Evolutionary conservation across 1,140 invertebrate species (phyloP), one percentile per base, ranked within the genome.

Genomic region (Drosophila pectinifera): DNA sequence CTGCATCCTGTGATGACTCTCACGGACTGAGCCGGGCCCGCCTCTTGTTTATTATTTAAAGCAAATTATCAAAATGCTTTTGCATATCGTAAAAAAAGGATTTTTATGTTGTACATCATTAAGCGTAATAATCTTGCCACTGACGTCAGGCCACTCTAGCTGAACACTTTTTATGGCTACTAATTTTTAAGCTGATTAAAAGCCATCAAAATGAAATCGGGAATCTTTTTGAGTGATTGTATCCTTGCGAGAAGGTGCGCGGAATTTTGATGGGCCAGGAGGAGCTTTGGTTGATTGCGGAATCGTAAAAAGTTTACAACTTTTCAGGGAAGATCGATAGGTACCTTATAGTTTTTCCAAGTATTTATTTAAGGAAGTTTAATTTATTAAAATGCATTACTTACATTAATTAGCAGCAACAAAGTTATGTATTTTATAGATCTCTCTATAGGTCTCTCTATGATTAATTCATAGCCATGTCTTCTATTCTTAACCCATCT

Each of bases 141-240:
- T 39, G 63, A 55, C 14, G 36, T 39, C 31, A 7, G 18, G 61
- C 36, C n/a, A 5, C 61, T 36, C n/a, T 8, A 62, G 26, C 20
- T 10, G 36, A 18, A 7, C 31, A 28, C n/a, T 45, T 76, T 75
- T 76, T 76, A 76, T 76, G 61, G 61, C 72, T 75, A 76, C 73
- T 76, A 76, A 76, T 76, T 76, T 76, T 76, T 75, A 76, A 76
- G 72, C 73, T 76, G 73, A 76, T 76, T 76, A 76, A 76, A 75
- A 76, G 72, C 62, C 72, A 76, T 76, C 72, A 76, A 76, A 76
- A 75, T 31, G 43, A 67, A 75, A 76, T 76, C 72, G 48, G 8
- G 41, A 67, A 76, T 73, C 31, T 73, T 67, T 48, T 70, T 72
- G 51, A 70, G 65, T 57, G 65, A 70, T 70, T 72, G 68, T 38